Evolutionary conservation across 1,140 invertebrate genomes (phyloP).

Genomic region (Dolichoris vasculosae): DNA sequence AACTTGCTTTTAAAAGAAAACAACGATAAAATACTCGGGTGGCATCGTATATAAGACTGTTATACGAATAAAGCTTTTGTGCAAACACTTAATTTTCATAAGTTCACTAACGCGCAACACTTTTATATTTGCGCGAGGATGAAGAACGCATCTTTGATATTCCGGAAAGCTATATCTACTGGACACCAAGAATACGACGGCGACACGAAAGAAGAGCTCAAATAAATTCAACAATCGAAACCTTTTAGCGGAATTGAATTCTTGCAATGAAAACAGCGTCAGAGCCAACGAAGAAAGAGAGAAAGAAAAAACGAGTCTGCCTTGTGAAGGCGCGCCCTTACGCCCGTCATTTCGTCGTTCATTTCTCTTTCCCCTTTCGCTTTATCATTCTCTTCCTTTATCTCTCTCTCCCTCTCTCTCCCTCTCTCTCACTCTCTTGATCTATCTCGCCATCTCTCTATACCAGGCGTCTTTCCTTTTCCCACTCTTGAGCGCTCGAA

Average conservation of each 20-base stretch:
- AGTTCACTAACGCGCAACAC: constrained; percentile 9
- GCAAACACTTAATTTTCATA: constrained; percentile 40
- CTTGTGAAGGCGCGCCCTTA: constrained; percentile 2
- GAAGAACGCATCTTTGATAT: constrained; percentile 44
- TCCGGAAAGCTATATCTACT: background rate
- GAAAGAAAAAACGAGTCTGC: background rate
- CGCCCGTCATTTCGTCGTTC: constrained; percentile 33
- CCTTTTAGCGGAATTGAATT: constrained; percentile 53
- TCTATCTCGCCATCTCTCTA: background rate
- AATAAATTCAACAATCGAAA: constrained; percentile 55
- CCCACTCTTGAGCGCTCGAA: constrained; percentile 17
- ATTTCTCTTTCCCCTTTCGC: background rate
- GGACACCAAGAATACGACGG: background rate
- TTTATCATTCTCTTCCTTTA: background rate
- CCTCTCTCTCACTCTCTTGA: background rate
- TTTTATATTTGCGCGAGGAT: constrained; percentile 35
- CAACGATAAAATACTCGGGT: background rate
- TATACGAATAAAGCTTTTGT: constrained; percentile 12
- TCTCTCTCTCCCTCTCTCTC: constrained; percentile 2
- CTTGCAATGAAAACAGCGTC: constrained; percentile 51
- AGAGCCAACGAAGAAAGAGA: background rate
- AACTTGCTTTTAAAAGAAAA: background rate
- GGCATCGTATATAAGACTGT: background rate
- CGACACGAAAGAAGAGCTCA: constrained; percentile 37
- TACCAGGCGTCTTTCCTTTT: background rate